Evolutionary conservation across 1,140 invertebrate species (phyloP).

Genomic region (Eupeodes corollae): DNA sequence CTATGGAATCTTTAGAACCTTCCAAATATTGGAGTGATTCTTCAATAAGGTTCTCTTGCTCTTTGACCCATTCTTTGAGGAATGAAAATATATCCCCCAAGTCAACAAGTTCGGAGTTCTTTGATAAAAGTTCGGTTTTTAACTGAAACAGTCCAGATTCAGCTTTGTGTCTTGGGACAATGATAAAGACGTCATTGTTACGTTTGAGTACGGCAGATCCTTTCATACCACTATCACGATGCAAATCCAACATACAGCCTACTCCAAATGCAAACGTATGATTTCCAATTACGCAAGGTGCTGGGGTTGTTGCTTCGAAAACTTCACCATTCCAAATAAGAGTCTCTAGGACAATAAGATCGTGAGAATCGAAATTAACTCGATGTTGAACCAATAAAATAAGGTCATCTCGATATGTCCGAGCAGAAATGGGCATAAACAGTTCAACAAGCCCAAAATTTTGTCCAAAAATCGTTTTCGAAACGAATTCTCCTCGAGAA

Average conservation of each 20-base stretch:
- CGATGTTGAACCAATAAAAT: constrained; percentile 41
- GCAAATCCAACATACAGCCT: constrained; percentile 34
- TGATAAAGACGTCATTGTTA: constrained; percentile 22
- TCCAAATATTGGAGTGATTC: constrained; percentile 6
- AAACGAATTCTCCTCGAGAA: constrained; percentile 21
- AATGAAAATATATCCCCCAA: constrained; percentile 29
- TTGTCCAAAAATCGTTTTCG: constrained; percentile 29
- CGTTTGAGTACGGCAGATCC: constrained; percentile 26
- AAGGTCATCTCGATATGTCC: constrained; percentile 40
- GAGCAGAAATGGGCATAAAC: constrained; percentile 38
- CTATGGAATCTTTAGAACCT: neutral
- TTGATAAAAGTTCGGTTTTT: constrained; percentile 18
- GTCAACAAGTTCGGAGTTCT: constrained; percentile 28
- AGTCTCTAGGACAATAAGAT: constrained; percentile 36
- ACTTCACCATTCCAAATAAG: constrained; percentile 40
- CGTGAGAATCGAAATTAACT: constrained; percentile 36
- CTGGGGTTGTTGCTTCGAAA: constrained; percentile 38
- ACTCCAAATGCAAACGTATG: constrained; percentile 22
- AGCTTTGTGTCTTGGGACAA: constrained; percentile 28
- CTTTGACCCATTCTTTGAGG: constrained; percentile 20
- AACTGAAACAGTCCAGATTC: constrained; percentile 25
- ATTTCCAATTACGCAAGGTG: constrained; percentile 32
- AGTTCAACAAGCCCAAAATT: constrained; percentile 30
- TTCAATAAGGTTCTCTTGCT: constrained; percentile 18
- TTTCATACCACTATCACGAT: constrained; percentile 20